Evolutionary conservation across 2,113 vertebrate species (phyloP).

Genomic region (Platichthys stellatus): DNA sequence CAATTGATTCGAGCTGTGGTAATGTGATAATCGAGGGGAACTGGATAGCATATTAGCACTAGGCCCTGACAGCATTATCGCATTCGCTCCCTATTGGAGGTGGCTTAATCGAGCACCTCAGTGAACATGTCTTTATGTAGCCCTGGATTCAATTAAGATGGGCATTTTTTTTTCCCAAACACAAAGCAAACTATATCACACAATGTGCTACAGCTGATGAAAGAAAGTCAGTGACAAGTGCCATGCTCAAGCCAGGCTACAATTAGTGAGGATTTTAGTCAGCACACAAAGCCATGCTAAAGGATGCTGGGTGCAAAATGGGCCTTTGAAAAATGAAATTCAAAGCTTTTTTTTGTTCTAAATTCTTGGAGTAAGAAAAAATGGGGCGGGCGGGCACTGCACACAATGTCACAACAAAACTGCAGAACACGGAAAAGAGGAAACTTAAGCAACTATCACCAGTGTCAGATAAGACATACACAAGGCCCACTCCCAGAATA

Average conservation of each 20-base stretch:
- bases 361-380: slow-evolving; percentile 42
- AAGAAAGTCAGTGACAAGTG: slow-evolving; percentile 54
- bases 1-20: slow-evolving; percentile 97
- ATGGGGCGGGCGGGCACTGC: slow-evolving; percentile 11
- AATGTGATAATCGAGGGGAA: slow-evolving; percentile 99
- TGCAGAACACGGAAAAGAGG: slow-evolving; percentile 61
- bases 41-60: slow-evolving; percentile 94
- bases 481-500: slow-evolving; percentile 49
- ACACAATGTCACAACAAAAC: slow-evolving; percentile 65
- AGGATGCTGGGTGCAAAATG: slow-evolving; percentile 63
- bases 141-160: slow-evolving; percentile 77
- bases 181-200: slow-evolving; percentile 57
- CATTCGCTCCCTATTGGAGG: slow-evolving; percentile 76
- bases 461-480: slow-evolving; percentile 47
- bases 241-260: slow-evolving; percentile 67
- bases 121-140: slow-evolving; percentile 73
- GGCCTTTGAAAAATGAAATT: slow-evolving; percentile 40
- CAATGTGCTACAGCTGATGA: slow-evolving; percentile 55
- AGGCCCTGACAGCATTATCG: slow-evolving; percentile 81
- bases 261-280: slow-evolving; percentile 57
- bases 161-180: slow-evolving; percentile 57
- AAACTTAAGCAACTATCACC: slow-evolving; percentile 62
- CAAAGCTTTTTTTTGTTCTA: slow-evolving; percentile 32
- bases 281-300: slow-evolving; percentile 72
- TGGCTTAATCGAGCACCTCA: slow-evolving; percentile 76